Evolutionary conservation across 2,797 vertebrate genomes (phyloP), one percentile per base, ranked within the genome.

Genomic region (Melanotaenia parkinsoni): DNA sequence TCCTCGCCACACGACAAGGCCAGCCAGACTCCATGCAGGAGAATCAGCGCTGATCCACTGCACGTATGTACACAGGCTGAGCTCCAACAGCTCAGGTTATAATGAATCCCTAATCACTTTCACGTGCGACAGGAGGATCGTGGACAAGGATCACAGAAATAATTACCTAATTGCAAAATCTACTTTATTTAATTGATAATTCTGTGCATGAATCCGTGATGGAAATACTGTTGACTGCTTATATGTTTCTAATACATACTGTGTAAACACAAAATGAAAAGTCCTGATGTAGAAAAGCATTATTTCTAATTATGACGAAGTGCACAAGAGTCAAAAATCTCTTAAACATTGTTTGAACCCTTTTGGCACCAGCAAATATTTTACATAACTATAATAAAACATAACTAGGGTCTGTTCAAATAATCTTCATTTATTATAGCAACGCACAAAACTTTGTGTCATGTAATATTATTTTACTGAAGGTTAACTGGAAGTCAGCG

Each of bases 11-110:
- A 86, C 53, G 70, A 88, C 89, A 91, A 86, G 87, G 88, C 91
- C 89, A 78, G 88, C 90, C 88, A 80, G 81, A 72, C 86, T 84
- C 51, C 82, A 61, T 77, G 83, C 80, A 77, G 88, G 62, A 88
- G 83, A 77, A 87, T 84, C 83, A 74, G 69, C 62, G 75, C 82
- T 87, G 89, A 92, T 90, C 86, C 74, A 57, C 78, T 80, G 78
- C 79, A 82, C 74, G 81, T 77, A 85, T 77, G 78, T 59, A 82
- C 68, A 75, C 81, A 77, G 61, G 71, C 71, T 62, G 76, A 85
- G 69, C 75, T 47, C 60, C 66, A 81, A 79, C 82, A 79, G 70
- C 57, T 58, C 38, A 33, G 2, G 53, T 84, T 85, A 73, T 72
- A 76, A 79, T 70, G 71, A 87, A 89, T 76, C 77, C 70, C 71